Base-by-base conservation (phyloP, 2,797 vertebrate species). In the Apodemus agrarius region DNA sequence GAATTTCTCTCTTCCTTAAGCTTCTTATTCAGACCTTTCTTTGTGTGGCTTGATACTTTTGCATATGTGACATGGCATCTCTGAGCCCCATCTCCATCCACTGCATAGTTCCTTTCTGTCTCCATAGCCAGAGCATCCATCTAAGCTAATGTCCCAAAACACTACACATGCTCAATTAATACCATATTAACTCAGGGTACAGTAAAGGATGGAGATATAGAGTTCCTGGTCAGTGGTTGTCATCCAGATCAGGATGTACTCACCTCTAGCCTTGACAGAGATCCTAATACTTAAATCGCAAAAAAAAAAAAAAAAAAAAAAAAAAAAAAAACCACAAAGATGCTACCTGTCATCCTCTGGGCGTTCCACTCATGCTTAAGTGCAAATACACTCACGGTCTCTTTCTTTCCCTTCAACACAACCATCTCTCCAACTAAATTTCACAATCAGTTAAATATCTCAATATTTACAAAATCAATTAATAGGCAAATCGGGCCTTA, bases 401-500 rank as follows among this genome's bases (percentile, higher is more conserved):
- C 9, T 63, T 84, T 34, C 59, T 83, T 24, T 34, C 19, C n/a
- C 61, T 85, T 49, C 75, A 78, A 17, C 43, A 31, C 13, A 49
- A 29, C 7, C 10, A 19, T n/a, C 37, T 75, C 59, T n/a, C 12
- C 21, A 91, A 74, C 2, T 92, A 89, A 95, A 43, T 4, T 89
- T 82, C 37, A 2, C 26, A n/a, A 10, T 54, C 14, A 72, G 22
- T 81, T 88, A 96, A 95, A 94, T 37, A 57, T 34, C 16, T 85
- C 59, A 82, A 6, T 57, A 94, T 37, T 91, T 96, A 31, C 65
- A 85, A 37, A 82, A 67, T 67, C 52, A 79, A 63, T 95, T 7
- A 86, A 46, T 78, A 90, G 92, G 17, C 13, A 19, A 65, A 19
- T 13, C 65, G 21, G 4, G 10, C 59, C 24, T 37, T 65, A 37